Percentiles rank a stretch among this genome's conserved stretches.
phyloP scores from a whole-genome alignment of 2,113 vertebrate species.

The Pollachius pollachius region DNA sequence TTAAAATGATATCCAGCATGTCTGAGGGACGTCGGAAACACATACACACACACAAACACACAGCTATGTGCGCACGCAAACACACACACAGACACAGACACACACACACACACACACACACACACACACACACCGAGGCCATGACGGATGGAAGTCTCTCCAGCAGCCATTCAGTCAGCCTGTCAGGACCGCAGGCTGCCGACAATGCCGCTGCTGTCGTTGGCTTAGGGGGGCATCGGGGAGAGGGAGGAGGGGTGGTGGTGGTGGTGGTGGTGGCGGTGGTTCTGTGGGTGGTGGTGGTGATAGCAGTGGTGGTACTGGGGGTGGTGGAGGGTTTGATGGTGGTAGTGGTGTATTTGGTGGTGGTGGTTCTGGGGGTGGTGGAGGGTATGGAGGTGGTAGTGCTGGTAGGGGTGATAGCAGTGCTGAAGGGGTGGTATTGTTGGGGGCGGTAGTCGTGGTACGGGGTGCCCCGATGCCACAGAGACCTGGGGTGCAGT shows the following conservation, averaged over 20 bases:
- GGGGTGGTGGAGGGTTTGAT: too few species aligned
- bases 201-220: slow-evolving; percentile 58
- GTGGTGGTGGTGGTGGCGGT: too few species aligned
- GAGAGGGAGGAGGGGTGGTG: slow-evolving; percentile 22
- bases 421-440: too few species aligned
- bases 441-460: too few species aligned
- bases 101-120: slow-evolving; percentile 20
- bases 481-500: too few species aligned
- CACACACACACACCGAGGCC: slow-evolving; percentile 48
- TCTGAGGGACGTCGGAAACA: background rate
- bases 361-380: too few species aligned
- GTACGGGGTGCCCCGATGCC: too few species aligned
- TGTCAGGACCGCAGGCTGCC: slow-evolving; percentile 66
- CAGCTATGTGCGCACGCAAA: slow-evolving; percentile 1
- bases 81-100: slow-evolving; percentile 25
- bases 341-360: too few species aligned
- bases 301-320: too few species aligned
- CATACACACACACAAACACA: background rate
- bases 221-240: slow-evolving; percentile 70
- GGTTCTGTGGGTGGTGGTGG: too few species aligned
- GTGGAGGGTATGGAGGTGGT: background rate
- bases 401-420: too few species aligned
- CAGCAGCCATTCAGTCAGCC: slow-evolving; percentile 71
- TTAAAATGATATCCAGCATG: slow-evolving; percentile 70
- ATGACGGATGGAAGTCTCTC: slow-evolving; percentile 69